Evolutionary conservation across 2,113 vertebrate species (phyloP).

Genomic region (Mobula birostris): DNA sequence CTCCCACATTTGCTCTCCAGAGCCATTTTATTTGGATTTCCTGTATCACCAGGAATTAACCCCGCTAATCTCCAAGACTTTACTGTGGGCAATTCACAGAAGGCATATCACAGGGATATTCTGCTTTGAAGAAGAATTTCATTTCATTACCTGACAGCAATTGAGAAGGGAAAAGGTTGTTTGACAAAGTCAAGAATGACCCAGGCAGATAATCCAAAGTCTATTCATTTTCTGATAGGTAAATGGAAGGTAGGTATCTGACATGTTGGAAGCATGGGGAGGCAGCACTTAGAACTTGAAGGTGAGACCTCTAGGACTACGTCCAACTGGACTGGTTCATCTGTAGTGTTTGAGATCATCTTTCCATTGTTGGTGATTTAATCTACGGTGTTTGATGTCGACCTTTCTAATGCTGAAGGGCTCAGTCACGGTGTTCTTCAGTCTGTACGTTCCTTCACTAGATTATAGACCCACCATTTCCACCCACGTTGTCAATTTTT

Average conservation of each 20-base stretch:
- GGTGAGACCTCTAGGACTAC: background rate
- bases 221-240: background rate
- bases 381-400: too few relatives aligned
- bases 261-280: background rate
- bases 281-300: background rate
- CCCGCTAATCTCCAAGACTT: background rate
- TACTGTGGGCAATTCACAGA: background rate
- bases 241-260: background rate
- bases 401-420: background rate
- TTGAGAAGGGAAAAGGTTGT: background rate
- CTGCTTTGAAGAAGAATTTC: background rate
- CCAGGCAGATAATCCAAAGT: background rate
- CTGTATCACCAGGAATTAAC: background rate
- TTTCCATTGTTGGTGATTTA: background rate
- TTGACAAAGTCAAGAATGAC: background rate
- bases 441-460: background rate
- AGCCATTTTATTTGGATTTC: background rate
- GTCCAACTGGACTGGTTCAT: background rate
- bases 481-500: background rate
- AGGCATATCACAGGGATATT: background rate
- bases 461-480: background rate
- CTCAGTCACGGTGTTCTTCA: background rate
- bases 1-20: background rate
- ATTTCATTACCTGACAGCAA: background rate
- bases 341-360: too few relatives aligned